Evolutionary conservation across 35 echinoderm and acorn worm genomes (phyloP).

Genomic region (Apostichopus californicus): DNA sequence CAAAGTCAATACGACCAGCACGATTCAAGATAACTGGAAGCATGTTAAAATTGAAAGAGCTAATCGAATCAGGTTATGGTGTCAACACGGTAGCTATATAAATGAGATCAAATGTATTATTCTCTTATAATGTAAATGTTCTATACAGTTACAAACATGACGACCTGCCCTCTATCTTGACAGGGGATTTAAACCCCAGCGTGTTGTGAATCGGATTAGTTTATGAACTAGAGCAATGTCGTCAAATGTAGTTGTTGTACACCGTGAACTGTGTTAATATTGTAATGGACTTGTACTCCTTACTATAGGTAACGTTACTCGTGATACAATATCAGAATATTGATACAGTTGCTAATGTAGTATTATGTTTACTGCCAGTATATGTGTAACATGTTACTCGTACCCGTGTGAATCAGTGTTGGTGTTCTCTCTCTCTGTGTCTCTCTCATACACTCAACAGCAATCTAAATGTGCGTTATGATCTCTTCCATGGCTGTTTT

Average conservation of each 20-base stretch:
- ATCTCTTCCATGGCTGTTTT: no score
- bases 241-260: neutral
- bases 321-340: no score
- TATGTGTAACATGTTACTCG: no score
- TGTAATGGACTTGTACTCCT: no score
- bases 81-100: neutral
- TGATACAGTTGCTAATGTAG: no score
- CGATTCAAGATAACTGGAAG: neutral
- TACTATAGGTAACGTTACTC: no score
- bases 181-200: neutral
- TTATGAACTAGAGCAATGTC: neutral
- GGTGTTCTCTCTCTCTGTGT: no score
- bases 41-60: neutral
- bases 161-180: neutral
- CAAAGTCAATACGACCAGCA: conserved; percentile 12
- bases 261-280: no score
- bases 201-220: neutral
- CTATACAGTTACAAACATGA: neutral
- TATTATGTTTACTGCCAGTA: no score
- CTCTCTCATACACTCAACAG: no score
- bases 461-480: no score
- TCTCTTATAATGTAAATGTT: neutral
- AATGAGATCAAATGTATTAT: neutral
- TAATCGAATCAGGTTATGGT: conserved; percentile 14
- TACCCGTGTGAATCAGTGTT: no score